Base-by-base conservation (phyloP, 2,888 invertebrate genomes). In the Odontomyia ornata region DNA sequence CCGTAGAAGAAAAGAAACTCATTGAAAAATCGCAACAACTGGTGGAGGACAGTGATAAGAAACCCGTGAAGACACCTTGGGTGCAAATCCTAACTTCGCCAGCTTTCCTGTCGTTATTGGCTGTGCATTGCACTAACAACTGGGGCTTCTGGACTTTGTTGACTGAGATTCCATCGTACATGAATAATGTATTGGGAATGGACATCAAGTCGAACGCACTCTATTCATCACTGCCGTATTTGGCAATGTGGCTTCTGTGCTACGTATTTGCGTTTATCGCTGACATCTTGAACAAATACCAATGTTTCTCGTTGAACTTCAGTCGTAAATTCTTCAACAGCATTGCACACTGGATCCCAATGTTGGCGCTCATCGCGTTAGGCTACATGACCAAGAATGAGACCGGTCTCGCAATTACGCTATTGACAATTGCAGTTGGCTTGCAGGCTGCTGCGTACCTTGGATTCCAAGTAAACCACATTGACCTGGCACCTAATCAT, bases 81-180 rank as follows among this genome's bases (percentile, higher is more conserved):
- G 86, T 86, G 73, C 87, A 90, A 4, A 93, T 96, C 79, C 87
- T 92, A 65, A 93, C 91, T 0, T 95, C 94, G 0, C 82, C 91
- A 28, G 93, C 95, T 0, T 92, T 95, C 83, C 91, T 92, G 90
- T 91, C 94, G 0, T 88, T 95, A 4, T 84, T 93, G 1, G 83
- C 92, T 1, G 91, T 91, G 0, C 95, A 95, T 83, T 90, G 91
- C 79, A 91, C 92, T 0, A 93, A 95, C 79, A 87, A 87, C 82
- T 93, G 94, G 90, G 95, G 95, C 30, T 95, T 93, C 86, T 95
- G 94, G 92, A 94, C 94, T 28, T 87, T 95, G 28, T 88, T 95
- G 0, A 94, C 95, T 0, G 92, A 95, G 84, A 92, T 94, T 82
- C 95, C 95, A 0, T 90, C 92, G 0, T 95, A 94, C 83, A 92